Percentiles rank a stretch among this genome's conserved stretches.
These are phyloP conservation scores for Conus betulinus DNA, from an alignment of 1,140 invertebrate species.

Conservation along the genomic window DNA sequence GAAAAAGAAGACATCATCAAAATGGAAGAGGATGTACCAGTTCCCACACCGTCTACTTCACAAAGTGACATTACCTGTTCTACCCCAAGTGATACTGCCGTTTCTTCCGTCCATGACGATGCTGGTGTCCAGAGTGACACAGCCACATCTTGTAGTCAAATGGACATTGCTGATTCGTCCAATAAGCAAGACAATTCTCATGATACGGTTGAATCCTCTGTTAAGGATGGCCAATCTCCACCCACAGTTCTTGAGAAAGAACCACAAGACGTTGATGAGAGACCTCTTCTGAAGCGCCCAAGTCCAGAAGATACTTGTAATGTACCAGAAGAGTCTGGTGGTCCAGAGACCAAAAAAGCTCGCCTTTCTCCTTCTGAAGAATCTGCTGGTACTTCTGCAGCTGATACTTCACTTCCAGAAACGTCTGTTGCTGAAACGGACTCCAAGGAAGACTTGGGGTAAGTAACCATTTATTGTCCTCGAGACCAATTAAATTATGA, in stretches of 20 bases:
- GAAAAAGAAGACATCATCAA: neutral
- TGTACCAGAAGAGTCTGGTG: neutral
- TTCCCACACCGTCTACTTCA: conserved; percentile 17
- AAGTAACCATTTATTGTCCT: neutral
- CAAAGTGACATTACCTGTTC: neutral
- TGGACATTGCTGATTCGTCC: neutral
- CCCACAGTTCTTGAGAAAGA: neutral
- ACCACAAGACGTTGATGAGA: conserved; percentile 25
- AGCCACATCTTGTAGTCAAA: neutral
- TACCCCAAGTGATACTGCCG: neutral
- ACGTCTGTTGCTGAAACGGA: conserved; percentile 16
- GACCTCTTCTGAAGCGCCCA: conserved; percentile 5
- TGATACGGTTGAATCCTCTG: neutral
- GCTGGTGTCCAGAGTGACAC: neutral
- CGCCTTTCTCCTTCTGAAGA: conserved; percentile 1
- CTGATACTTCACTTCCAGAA: neutral
- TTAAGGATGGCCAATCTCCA: neutral
- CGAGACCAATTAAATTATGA: too few relatives aligned
- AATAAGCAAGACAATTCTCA: neutral
- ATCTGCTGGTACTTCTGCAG: conserved; percentile 17
- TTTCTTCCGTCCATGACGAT: neutral
- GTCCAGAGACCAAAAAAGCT: conserved; percentile 21
- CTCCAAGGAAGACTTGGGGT: conserved; percentile 35
- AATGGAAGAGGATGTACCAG: neutral
- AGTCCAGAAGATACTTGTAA: neutral